A percentile compares a stretch with the other conserved stretches of the same genome.
phyloP scores from a whole-genome alignment of 2,113 vertebrate species.

The Aphelocoma coerulescens region DNA sequence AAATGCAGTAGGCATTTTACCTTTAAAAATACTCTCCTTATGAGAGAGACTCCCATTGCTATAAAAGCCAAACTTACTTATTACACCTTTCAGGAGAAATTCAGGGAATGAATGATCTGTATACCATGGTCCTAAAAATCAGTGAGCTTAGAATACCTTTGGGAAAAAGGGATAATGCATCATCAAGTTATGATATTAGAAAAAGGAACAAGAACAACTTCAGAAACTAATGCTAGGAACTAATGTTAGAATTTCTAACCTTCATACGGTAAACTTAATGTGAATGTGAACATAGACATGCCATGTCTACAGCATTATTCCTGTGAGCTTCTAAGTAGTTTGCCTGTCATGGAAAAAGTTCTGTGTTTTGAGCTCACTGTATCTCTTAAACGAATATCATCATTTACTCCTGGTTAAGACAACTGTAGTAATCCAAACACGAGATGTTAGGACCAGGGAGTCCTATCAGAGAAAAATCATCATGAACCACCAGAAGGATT shows the following conservation, averaged over 20 bases:
- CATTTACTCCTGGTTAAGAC: neutral
- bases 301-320: neutral
- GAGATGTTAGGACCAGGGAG: neutral
- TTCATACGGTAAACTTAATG: neutral
- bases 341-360: neutral
- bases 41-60: neutral
- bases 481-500: neutral
- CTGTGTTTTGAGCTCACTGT: neutral
- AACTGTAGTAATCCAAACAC: neutral
- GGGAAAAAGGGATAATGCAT: neutral
- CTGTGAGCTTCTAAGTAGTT: neutral
- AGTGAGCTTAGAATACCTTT: neutral
- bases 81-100: neutral
- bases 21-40: neutral
- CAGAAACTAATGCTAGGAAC: neutral
- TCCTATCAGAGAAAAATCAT: neutral
- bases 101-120: neutral
- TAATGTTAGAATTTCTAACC: neutral
- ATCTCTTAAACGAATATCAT: neutral
- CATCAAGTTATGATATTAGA: neutral
- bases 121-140: neutral
- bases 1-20: neutral
- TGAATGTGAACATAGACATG: neutral
- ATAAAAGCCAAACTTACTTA: neutral
- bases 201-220: neutral